Conservation (phyloP, 2,797 vertebrate species). For the Tiaroga cobitis region DNA sequence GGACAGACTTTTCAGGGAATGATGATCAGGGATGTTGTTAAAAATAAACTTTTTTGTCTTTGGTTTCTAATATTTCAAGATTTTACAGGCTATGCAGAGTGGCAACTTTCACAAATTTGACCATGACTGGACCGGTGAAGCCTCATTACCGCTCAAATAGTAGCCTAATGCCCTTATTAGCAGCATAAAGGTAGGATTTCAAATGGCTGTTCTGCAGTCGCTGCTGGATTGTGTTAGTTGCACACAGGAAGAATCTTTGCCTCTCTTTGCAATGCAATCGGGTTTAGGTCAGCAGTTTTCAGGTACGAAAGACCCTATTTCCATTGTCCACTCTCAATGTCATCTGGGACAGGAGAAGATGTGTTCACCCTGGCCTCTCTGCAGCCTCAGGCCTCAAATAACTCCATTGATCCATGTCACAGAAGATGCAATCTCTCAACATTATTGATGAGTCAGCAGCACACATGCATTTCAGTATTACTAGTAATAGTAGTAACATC, state of each 20-base stretch:
- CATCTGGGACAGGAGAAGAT: constrained; percentile 13
- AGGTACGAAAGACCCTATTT: constrained; percentile 22
- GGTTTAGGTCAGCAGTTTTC: constrained; percentile 47
- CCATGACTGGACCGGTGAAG: constrained; percentile 6
- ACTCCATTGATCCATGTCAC: constrained; percentile 44
- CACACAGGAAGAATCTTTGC: neutral
- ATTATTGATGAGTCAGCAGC: constrained; percentile 32
- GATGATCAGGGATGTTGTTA: neutral
- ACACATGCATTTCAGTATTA: neutral
- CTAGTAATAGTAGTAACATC: neutral
- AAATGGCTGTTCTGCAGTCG: neutral
- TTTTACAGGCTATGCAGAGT: neutral
- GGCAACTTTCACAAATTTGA: neutral
- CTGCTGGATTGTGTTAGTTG: constrained; percentile 4
- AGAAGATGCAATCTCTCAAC: constrained; percentile 25
- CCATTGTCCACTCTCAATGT: constrained; percentile 44
- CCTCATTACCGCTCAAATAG: constrained; percentile 25
- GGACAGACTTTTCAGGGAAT: neutral
- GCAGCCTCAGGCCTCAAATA: constrained; percentile 43
- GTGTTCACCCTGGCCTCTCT: constrained; percentile 19
- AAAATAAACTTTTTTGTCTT: neutral
- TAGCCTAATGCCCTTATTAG: constrained; percentile 44
- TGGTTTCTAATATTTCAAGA: neutral
- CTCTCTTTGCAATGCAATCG: constrained; percentile 30
- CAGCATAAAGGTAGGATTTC: neutral